Conservation (phyloP, 1,140 invertebrate genomes). For the Semibalanus balanoides region DNA sequence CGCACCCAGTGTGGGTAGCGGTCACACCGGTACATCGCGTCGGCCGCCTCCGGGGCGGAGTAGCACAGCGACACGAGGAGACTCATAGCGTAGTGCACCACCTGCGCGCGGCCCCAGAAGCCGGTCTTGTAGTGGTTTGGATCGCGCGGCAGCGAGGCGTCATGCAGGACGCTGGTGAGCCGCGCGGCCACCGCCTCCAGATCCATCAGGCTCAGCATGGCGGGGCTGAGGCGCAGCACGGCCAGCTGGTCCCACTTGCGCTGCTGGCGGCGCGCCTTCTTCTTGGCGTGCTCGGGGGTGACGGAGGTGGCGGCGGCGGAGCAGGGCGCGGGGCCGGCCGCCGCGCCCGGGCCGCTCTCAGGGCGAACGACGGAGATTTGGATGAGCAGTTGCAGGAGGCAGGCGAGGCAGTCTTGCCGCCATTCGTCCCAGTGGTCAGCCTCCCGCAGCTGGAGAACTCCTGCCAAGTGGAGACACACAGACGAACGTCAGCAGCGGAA, state of each 20-base stretch:
- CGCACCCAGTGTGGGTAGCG: conserved; percentile 61
- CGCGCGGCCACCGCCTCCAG: conserved; percentile 63
- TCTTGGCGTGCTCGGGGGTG: conserved; percentile 12
- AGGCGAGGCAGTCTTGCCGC: conserved; percentile 84
- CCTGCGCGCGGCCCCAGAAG: conserved; percentile 67
- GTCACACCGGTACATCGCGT: conserved; percentile 46
- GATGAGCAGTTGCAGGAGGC: conserved; percentile 57
- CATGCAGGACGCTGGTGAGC: conserved; percentile 69
- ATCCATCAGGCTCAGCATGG: conserved; percentile 66
- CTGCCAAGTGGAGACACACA: conserved; percentile 61
- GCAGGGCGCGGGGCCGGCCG: not conserved
- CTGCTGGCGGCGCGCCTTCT: conserved; percentile 5
- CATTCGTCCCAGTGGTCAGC: conserved; percentile 79
- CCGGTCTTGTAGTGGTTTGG: conserved; percentile 71
- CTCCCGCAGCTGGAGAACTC: conserved; percentile 70
- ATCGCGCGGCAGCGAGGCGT: conserved; percentile 60
- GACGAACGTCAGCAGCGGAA: too few species aligned
- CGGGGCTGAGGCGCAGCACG: conserved; percentile 20
- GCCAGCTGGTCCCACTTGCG: conserved; percentile 8
- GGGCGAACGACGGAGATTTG: conserved; percentile 20
- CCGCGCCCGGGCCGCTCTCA: not conserved
- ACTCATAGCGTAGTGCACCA: conserved; percentile 63
- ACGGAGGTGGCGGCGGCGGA: conserved; percentile 5
- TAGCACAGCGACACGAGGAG: conserved; percentile 69
- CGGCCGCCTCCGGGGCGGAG: conserved; percentile 47